Evolutionary conservation across 1,140 invertebrate species (phyloP), one percentile per base, ranked within the genome.

Genomic region (Aphelinus atriplicis): DNA sequence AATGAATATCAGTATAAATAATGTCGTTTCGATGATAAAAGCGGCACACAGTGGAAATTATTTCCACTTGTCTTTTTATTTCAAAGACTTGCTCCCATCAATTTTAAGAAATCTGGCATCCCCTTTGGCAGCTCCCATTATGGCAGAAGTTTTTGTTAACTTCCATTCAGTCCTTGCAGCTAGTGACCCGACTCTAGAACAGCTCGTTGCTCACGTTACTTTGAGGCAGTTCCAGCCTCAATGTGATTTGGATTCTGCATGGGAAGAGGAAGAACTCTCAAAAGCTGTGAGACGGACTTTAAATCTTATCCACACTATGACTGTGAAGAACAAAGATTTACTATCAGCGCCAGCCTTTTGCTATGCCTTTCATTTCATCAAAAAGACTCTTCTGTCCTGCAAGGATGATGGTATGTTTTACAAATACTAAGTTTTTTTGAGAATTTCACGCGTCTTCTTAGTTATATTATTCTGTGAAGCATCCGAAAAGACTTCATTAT

Each of bases 331-430:
- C 60, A 84, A 81, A n/a, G 84, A 83, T 77, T 79, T 89, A 55
- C 90, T 95, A 56, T 90, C 90, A 3, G 92, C 92, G 0, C 92
- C 95, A 2, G 92, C 92, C 0, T 96, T 97, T 87, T 92, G 94
- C 56, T 97, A 95, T 81, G 89, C 92, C 45, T 97, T 96, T 84
- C 93, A 94, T 4, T 91, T 97, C 71, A 85, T 98, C 3, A 92
- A 92, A 73, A 88, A 90, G 77, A 92, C 93, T 71, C 80, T 95
- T 50, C 81, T 89, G 5, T 87, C 87, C 0, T 85, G 84, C 65
- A 86, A 89, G 55, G 90, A 93, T 77, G 91, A 93, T 63, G 81
- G 87, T 42, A 76, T 10, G 7, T 70, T 58, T 73, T 53, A 60
- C 2, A 64, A 4, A 64, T n/a, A 48, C 26, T 26, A 26, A 48